Base-by-base conservation (phyloP, 2,888 invertebrate genomes). In the Polymixis flavicincta region DNA sequence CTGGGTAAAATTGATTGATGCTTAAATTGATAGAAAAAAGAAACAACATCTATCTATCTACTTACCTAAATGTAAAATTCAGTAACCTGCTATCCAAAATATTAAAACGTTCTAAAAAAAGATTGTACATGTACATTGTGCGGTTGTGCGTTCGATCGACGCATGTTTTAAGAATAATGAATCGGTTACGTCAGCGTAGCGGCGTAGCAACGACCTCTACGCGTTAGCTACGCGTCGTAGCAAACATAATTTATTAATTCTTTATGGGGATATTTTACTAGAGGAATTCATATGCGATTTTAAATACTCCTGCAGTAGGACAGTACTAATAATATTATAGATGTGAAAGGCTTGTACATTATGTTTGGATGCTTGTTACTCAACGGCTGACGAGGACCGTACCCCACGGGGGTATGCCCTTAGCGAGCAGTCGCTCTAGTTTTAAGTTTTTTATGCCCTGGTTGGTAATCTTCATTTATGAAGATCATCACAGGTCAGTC, bases 131-230 rank as follows among this genome's bases (percentile, higher is more conserved):
- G 37, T 37, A 37, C 37, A 37, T 37, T 5, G 37, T 37, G 37
- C 37, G 37, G 7, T 2, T 37, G 25, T 63, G 25, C 50, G 28
- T 48, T 50, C 11, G 17, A 42, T 63, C 48, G 1, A 32, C 37
- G 74, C 19, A 54, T 74, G 37, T 74, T 75, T 37, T n/a, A 52
- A 50, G 28, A 74, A 28, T 11, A 76, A 55, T 75, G 9, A 59
- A 61, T 61, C 17, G 9, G 42, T 55, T 61, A 57, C 57, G 55
- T 37, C 63, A 63, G 22, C 45, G 54, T 65, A 78, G 59, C 54
- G 13, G 32, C 80, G 80, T 78, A 78, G 78, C 71, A 77, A 65
- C 64, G 48, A 57, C 73, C 72, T 66, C 80, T 80, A 79, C 61
- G 66, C 25, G n/a, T 9, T 37, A 32, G 74, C 80, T 80, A 80